Evolutionary conservation across 2,888 invertebrate genomes (phyloP), one percentile per base, ranked within the genome.

Genomic region (Conus canariensis): DNA sequence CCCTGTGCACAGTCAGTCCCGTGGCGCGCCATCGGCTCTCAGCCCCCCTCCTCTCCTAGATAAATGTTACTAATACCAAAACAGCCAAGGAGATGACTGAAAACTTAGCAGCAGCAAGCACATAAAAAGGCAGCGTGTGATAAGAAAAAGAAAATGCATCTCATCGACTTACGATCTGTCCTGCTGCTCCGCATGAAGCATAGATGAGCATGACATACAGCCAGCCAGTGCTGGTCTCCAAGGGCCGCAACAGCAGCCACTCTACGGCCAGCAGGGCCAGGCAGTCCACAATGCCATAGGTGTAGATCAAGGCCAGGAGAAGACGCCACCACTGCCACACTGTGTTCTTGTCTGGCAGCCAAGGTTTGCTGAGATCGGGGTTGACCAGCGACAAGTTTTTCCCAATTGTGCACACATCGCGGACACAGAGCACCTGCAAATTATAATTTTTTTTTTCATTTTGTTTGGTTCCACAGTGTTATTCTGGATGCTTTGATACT

Each of bases 271-370:
- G 67, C 59, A 94, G 91, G 25, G 94, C 74, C 67, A 93, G 87
- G 9, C 93, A 88, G 87, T 95, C 94, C 12, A 95, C 85, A 30
- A 95, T 89, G 56, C 95, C 95, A 90, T 94, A 93, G 83, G 94
- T 93, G 91, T 93, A 93, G 22, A 94, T 67, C 10, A 94, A 90
- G 10, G 94, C 92, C 12, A 95, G 87, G 14, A 93, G 92, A 6
- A 94, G 90, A 58, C 95, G 92, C 95, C 95, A 95, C 93, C 94
- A 94, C 90, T 95, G 95, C 88, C 91, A 90, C 12, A 93, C 92
- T 1, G 90, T 83, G 22, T 58, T 64, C 19, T 87, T 56, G 6
- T 67, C 87, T 0, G 94, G 91, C 30, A 94, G 89, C 94, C 94
- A 94, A 1, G 94, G 94, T 14, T 90, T 91, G 30, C 91, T 91